Evolutionary conservation across 2,797 vertebrate species (phyloP).

Genomic region (Jordanella pulchra): DNA sequence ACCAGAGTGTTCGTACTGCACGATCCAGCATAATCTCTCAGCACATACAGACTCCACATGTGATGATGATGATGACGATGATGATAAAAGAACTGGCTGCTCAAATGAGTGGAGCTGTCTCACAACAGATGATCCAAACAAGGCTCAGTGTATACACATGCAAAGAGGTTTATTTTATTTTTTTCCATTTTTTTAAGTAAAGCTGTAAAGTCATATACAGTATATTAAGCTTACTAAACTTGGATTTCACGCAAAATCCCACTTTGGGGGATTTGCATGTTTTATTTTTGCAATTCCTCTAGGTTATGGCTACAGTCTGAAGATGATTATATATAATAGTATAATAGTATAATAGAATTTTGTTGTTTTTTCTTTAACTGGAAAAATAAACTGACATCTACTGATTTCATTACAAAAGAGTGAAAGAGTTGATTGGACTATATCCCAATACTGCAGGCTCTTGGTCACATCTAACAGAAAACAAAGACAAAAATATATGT

Average conservation of each 20-base stretch:
- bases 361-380: no score
- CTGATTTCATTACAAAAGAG: background rate
- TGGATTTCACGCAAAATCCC: background rate
- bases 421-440: background rate
- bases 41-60: background rate
- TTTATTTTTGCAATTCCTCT: no score
- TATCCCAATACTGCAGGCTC: background rate
- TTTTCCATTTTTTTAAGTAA: no score
- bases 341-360: no score
- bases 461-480: background rate
- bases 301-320: no score
- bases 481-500: background rate
- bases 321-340: no score
- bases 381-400: background rate
- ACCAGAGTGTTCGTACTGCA: constrained; percentile 1
- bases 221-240: background rate
- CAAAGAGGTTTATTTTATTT: background rate
- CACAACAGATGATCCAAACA: constrained; percentile 9
- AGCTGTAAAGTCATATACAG: no score
- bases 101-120: constrained; percentile 5
- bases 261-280: no score
- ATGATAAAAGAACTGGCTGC: background rate
- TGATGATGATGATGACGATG: constrained; percentile 8
- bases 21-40: background rate
- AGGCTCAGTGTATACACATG: constrained; percentile 6